Evolutionary conservation across 2,888 invertebrate genomes (phyloP).

Genomic region (Gari tellinella): DNA sequence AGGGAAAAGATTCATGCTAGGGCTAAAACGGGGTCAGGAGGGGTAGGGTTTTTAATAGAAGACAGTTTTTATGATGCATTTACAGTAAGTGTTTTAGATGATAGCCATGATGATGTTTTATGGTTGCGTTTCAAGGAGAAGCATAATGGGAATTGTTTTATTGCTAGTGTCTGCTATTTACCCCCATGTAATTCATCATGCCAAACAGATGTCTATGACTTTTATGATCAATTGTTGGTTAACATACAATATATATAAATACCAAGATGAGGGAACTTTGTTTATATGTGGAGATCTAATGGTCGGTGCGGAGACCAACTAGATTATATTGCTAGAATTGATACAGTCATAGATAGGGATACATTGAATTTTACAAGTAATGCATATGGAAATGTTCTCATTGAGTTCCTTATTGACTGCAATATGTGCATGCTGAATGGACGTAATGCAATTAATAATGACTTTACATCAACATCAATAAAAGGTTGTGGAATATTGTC

Average conservation of each 20-base stretch:
- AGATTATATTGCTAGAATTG: constrained; percentile 30
- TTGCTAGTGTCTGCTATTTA: constrained; percentile 28
- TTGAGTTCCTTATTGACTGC: constrained; percentile 16
- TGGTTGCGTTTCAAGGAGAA: constrained; percentile 10
- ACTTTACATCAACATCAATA: not conserved
- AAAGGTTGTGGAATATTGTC: constrained; percentile 9
- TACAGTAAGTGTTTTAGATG: constrained; percentile 6
- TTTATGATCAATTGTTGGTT: constrained; percentile 19
- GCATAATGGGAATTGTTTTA: not conserved
- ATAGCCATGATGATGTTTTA: constrained; percentile 10
- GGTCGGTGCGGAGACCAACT: no score
- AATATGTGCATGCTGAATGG: constrained; percentile 11
- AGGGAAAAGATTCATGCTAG: constrained; percentile 16
- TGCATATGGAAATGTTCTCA: constrained; percentile 19
- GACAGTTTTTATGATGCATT: constrained; percentile 9
- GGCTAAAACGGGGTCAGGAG: constrained; percentile 14
- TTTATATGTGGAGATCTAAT: constrained; percentile 7
- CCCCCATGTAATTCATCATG: constrained; percentile 17
- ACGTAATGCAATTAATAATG: constrained; percentile 5
- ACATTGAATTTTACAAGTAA: constrained; percentile 26
- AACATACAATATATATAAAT: constrained; percentile 16
- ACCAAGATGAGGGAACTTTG: not conserved
- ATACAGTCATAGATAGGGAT: constrained; percentile 11
- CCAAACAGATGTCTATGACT: constrained; percentile 11
- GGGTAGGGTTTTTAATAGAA: constrained; percentile 17